Percentiles rank a stretch among this genome's conserved stretches.
Conservation (phyloP, 2,113 vertebrate species). For the Labeo rohita region DNA sequence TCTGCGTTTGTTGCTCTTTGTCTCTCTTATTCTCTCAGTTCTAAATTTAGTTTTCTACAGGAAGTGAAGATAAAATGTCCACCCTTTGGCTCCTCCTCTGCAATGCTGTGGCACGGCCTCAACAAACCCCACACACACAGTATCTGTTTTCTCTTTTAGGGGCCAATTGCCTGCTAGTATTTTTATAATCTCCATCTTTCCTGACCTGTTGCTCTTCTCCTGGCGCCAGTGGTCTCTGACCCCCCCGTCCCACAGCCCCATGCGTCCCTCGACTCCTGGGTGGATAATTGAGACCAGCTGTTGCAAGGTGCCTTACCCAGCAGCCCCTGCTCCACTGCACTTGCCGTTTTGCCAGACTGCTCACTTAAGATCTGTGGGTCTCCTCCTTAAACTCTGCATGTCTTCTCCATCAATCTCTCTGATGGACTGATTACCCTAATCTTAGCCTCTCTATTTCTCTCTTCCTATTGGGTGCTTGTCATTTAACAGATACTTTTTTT, state of each 20-base stretch:
- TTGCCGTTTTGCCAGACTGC: conserved; percentile 72
- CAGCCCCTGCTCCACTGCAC: conserved; percentile 68
- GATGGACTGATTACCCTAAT: conserved; percentile 62
- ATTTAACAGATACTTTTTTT: not conserved
- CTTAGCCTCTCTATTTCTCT: conserved; percentile 1
- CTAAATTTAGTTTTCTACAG: conserved; percentile 5
- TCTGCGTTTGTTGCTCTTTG: not conserved
- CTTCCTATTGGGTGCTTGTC: not conserved
- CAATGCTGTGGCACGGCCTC: not conserved
- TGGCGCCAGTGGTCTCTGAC: conserved; percentile 82
- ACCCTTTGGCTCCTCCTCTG: not conserved
- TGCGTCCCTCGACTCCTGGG: conserved; percentile 67
- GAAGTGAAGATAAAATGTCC: conserved; percentile 4
- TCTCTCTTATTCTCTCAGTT: not conserved
- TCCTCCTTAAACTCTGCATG: conserved; percentile 33
- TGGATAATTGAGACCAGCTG: conserved; percentile 83
- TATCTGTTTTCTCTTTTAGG: conserved; percentile 53
- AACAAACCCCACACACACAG: conserved; percentile 4
- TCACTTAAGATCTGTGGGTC: conserved; percentile 43
- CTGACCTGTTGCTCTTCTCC: conserved; percentile 81
- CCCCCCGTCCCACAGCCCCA: conserved; percentile 55
- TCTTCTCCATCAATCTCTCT: conserved; percentile 60
- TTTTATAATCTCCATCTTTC: conserved; percentile 84
- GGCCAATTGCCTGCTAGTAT: conserved; percentile 80
- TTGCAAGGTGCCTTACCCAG: conserved; percentile 79